These are phyloP conservation scores for Trissonchulus latispiculum DNA, from an alignment of 2,888 invertebrate species.

Conservation along the genomic window DNA sequence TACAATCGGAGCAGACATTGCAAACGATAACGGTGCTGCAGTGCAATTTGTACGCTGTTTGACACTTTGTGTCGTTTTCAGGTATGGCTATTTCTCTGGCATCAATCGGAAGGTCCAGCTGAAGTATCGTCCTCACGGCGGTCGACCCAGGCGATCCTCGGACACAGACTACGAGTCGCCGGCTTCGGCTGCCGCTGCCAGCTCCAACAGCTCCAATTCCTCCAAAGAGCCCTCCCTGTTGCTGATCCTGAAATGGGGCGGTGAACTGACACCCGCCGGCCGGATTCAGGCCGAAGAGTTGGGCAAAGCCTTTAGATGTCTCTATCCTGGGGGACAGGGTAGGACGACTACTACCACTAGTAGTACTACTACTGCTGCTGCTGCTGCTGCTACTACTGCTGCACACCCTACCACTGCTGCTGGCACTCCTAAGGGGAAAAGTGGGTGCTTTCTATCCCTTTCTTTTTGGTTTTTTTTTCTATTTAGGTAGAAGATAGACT, in stretches of 20 bases:
- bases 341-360: too few relatives aligned
- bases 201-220: background rate
- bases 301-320: slow-evolving; percentile 94
- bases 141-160: slow-evolving; percentile 41
- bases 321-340: slow-evolving; percentile 62
- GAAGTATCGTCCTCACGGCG: slow-evolving; percentile 93
- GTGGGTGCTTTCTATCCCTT: too few relatives aligned
- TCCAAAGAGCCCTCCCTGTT: slow-evolving; percentile 87
- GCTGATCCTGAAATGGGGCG: slow-evolving; percentile 97
- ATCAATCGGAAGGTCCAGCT: slow-evolving; percentile 99
- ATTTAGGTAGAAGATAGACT: too few relatives aligned
- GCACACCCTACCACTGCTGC: too few relatives aligned
- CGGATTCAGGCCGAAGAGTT: slow-evolving; percentile 93
- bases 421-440: too few relatives aligned
- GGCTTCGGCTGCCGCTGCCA: too few relatives aligned
- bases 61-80: slow-evolving; percentile 45
- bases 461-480: too few relatives aligned
- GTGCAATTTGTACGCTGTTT: background rate
- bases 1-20: too few relatives aligned
- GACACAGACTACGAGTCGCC: slow-evolving; percentile 14
- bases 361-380: too few relatives aligned
- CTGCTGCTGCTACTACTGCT: too few relatives aligned
- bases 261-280: slow-evolving; percentile 94
- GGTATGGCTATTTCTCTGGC: slow-evolving; percentile 98
- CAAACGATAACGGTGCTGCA: too few relatives aligned